Base-by-base conservation (phyloP, 2,888 invertebrate species). In the Euzetes globulus region DNA sequence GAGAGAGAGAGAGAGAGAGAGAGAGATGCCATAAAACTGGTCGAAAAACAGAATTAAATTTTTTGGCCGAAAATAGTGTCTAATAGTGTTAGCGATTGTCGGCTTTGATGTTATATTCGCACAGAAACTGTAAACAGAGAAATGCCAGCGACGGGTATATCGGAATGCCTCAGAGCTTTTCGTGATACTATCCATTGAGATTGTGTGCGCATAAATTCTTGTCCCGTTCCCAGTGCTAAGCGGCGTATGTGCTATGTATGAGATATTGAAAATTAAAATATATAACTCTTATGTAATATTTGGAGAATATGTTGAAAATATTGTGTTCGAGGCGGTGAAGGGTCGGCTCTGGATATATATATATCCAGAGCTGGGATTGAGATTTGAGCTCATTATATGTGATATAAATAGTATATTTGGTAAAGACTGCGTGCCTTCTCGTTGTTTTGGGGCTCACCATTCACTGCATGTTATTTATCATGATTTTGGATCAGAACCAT, bases 261-360 rank as follows among this genome's bases (percentile, higher is more conserved):
- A 65, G 65, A 65, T 65, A 65, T 65, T 65, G 41, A 41, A 65
- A 65, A 65, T 65, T 41, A 58, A 58, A 27, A 58, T 58, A 29
- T 58, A 27, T 58, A 29, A 55, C 55, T 55, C 13, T 22, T 55
- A 22, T 9, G 2, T 22, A 55, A 55, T 29, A 15, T 13, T 15
- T 11, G 29, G 27, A 58, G 11, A 27, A 58, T 27, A 58, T 58
- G 58, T 58, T 58, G 11, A 29, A 58, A 58, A 15, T 3, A 29
- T 27, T 27, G 58, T 15, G 58, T 58, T 27, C 22, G 22, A 58
- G 55, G 58, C 58, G 58, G 58, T 58, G 58, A 58, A 58, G 58
- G 58, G 58, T 58, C 52, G 6, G 47, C 17, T 11, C 55, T 55
- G 55, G 27, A 29, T 15, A 13, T 13, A 17, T 58, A 27, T 58